Evolutionary conservation across 2,113 vertebrate species (phyloP), one percentile per base, ranked within the genome.

Genomic region (Pelobates fuscus): DNA sequence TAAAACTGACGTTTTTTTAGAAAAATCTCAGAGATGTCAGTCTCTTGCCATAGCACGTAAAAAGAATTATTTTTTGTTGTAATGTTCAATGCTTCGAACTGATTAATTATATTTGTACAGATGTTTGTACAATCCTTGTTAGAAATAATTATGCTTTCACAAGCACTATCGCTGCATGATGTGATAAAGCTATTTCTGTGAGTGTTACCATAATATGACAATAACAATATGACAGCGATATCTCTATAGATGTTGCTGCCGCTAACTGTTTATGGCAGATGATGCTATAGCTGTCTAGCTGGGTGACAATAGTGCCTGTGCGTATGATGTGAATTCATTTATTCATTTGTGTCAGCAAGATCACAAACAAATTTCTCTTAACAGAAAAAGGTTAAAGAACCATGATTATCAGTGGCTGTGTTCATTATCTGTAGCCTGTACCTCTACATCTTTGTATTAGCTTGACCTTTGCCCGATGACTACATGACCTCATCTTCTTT

Each of bases 131-230:
- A 58, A 70, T 63, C n/a, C 60, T 63, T 63, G 60, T n/a, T 37
- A 63, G 27, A 63, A 63, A 21, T 27, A 27, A 66, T 74, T 30
- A 57, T 17, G 26, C 30, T 30, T 2, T 58, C 18, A 30, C 8
- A 49, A 30, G 32, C 29, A 8, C 27, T 20, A 37, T 49, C 17
- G 17, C 14, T n/a, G 21, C 26, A 8, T 65, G 71, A 74, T 66
- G 49, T 41, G 61, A 58, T 54, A 64, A 54, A 37, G 44, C 63
- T 8, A 66, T 66, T 37, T 57, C 18, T 58, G 15, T 66, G 49
- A 58, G 62, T 66, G 71, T 66, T 73, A 73, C 29, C 29, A 55
- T 73, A 73, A 73, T 73, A 61, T 74, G 71, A 55, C 60, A 73
- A 64, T 55, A 65, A 64, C 46, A 60, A 44, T 73, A 64, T 73